Percentiles rank a stretch among this genome's conserved stretches.
Evolutionary conservation across 2,113 vertebrate species (phyloP).

Genomic region (Alectura lathami): DNA sequence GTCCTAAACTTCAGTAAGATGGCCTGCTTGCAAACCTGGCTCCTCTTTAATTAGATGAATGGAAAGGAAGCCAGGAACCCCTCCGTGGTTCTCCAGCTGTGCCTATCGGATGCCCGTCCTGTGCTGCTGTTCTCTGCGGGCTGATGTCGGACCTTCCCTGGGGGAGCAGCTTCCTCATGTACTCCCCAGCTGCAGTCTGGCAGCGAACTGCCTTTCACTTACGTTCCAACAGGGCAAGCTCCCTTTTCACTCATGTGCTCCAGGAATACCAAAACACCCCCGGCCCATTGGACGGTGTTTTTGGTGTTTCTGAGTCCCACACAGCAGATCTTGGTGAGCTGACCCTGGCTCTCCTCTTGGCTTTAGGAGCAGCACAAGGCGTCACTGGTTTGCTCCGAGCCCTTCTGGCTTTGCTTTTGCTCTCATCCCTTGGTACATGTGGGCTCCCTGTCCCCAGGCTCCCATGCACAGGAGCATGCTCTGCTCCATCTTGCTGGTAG

Average conservation of each 20-base stretch:
- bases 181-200: fast-evolving
- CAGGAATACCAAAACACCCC: not conserved
- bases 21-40: not conserved
- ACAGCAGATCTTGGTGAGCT: fast-evolving
- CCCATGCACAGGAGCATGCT: fast-evolving
- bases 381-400: not conserved
- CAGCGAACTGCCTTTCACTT: not conserved
- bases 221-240: not conserved
- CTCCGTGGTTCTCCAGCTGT: not conserved
- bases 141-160: not conserved
- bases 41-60: not conserved
- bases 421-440: not conserved
- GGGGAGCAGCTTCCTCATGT: fast-evolving
- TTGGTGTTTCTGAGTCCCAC: not conserved
- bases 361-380: fast-evolving
- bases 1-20: conserved; percentile 1
- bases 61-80: not conserved
- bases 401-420: not conserved
- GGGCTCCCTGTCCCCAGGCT: not conserved
- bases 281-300: not conserved
- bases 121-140: fast-evolving
- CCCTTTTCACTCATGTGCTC: not conserved
- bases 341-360: not conserved
- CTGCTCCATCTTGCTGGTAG: fast-evolving
- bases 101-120: not conserved